These are phyloP conservation scores for Schizopygopsis malacanthus DNA, from an alignment of 2,797 vertebrate genomes.

Conservation along the genomic window DNA sequence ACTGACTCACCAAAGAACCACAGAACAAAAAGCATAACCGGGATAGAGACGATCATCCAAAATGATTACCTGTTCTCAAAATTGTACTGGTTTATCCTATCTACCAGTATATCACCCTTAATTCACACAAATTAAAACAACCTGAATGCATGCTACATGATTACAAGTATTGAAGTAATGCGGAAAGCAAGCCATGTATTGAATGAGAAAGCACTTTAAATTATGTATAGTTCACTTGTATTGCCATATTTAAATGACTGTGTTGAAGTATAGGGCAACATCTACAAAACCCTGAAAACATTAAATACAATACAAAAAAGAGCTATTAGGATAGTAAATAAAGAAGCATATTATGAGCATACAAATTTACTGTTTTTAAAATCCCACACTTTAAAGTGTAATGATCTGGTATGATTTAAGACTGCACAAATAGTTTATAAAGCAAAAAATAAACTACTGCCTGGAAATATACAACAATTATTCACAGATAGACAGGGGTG, in stretches of 20 bases:
- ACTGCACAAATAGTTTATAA: no score
- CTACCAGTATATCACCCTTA: not conserved
- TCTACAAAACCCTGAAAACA: not conserved
- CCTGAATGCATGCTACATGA: no score
- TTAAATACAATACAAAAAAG: not conserved
- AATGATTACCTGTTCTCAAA: not conserved
- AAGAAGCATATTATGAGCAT: not conserved
- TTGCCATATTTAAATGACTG: no score
- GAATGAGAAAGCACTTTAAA: not conserved
- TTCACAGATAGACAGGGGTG: no score
- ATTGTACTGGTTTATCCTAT: not conserved
- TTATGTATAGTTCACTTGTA: not conserved
- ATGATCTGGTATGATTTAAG: no score
- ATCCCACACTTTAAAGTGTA: not conserved
- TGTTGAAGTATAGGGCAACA: not conserved
- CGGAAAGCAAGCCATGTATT: not conserved
- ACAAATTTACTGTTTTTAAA: not conserved
- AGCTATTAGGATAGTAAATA: not conserved
- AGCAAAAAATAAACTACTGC: no score
- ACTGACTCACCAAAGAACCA: not conserved
- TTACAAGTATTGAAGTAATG: not conserved
- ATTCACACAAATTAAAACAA: no score
- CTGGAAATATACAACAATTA: no score
- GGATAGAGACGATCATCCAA: not conserved
- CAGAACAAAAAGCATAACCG: not conserved